A percentile compares a stretch with the other conserved stretches of the same genome.
phyloP scores from a whole-genome alignment of 2,113 vertebrate species.

The Monopterus albus region DNA sequence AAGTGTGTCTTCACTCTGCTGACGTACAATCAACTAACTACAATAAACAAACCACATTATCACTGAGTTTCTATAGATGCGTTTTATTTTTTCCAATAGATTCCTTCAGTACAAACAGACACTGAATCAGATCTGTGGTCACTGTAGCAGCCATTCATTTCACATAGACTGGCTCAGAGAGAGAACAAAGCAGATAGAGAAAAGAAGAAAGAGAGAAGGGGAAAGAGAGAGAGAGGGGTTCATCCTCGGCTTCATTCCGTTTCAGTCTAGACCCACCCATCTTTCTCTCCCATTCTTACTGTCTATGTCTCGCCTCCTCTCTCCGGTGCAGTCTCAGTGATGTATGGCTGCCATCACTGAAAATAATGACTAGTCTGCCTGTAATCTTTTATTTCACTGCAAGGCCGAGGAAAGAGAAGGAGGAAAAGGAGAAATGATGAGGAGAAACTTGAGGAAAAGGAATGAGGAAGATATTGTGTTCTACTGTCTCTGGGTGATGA shows the following conservation, averaged over 20 bases:
- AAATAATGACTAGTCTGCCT: conserved; percentile 75
- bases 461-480: neutral
- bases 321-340: conserved; percentile 59
- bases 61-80: neutral
- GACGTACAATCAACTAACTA: conserved; percentile 2
- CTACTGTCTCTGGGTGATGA: conserved; percentile 5
- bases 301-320: conserved; percentile 3
- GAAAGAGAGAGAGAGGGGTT: neutral
- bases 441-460: neutral
- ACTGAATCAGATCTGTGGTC: conserved; percentile 36
- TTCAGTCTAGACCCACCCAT: conserved; percentile 30
- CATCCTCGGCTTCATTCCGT: conserved; percentile 32
- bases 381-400: conserved; percentile 77
- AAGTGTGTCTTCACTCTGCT: neutral
- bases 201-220: neutral
- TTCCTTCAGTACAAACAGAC: conserved; percentile 27
- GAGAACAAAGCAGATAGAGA: neutral
- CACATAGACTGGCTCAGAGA: conserved; percentile 38
- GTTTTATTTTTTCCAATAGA: conserved; percentile 9
- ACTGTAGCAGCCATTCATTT: conserved; percentile 54
- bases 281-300: conserved; percentile 7
- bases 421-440: neutral
- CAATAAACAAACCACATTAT: conserved; percentile 6
- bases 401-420: conserved; percentile 32
- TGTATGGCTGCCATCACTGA: conserved; percentile 75